Evolutionary conservation across 2,888 invertebrate genomes (phyloP), one percentile per base, ranked within the genome.

Genomic region (Sesia apiformis): DNA sequence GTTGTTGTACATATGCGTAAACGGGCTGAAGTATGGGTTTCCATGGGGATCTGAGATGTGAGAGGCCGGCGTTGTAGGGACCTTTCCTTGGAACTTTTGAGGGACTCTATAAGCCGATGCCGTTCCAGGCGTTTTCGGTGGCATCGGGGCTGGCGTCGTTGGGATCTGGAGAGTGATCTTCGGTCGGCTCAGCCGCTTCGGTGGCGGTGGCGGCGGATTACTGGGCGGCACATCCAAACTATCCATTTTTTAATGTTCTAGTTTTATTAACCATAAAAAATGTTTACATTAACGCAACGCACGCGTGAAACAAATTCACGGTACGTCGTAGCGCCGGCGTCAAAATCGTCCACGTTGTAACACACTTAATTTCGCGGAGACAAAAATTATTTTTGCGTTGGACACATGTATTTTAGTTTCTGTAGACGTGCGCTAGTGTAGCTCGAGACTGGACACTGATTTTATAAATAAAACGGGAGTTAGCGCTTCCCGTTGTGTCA

Each of bases 1-100:
- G 60, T 90, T 92, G 1, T 92, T 89, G 62, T 93, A 93, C 78
- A 92, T 85, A 51, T 86, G 76, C 59, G 74, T 66, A 60, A 85
- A 89, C 3, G 82, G 90, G 60, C 78, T 84, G 64, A 75, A 81
- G 53, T 85, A 84, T 0, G 81, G 87, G 54, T 79, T 80, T 4
- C 64, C 71, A 40, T 76, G 76, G 0, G 79, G 84, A 53, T 83
- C 84, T 0, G 86, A 81, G 0, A 80, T 68, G 56, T 79, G 84
- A 0, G 88, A 83, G 0, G 60, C 79, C 1, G 90, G 72, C 0
- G 88, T 85, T 3, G 70, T 74, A 0, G 80, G 76, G 0, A 73
- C 64, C 56, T 78, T 77, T 0, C 74, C 79, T 50, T 78, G 75
- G 59, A 77, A 82, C 55, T 72, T 74, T 3, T 73, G 62, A 0